Evolutionary conservation across 2,113 vertebrate genomes (phyloP), one percentile per base, ranked within the genome.

Genomic region (Hippolais icterina): DNA sequence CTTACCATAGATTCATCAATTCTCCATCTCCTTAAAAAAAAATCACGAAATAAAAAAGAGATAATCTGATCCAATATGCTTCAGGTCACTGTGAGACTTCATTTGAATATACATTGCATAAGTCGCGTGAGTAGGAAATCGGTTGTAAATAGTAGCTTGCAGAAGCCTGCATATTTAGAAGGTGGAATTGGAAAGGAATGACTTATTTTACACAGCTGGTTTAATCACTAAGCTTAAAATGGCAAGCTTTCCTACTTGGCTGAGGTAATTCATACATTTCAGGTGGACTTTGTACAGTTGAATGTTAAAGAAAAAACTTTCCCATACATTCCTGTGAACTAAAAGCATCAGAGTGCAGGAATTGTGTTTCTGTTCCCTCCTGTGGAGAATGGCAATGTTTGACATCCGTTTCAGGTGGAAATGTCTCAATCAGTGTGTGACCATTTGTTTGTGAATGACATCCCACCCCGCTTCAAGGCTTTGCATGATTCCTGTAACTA

Each of bases 401-500:
- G 85, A 90, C 79, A 70, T 93, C 60, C 4, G 11, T 96, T 95
- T 95, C 69, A 77, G 80, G 77, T 89, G 87, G 92, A 94, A 95
- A 56, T 57, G 93, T 94, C 86, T 47, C 82, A 75, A 57, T 89
- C 21, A 0, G 42, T 93, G 75, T 96, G 90, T 97, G 96, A 44
- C 92, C 94, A 68, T 97, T 93, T 98, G 97, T 98, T 95, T 97
- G 98, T 97, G 96, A 88, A 65, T 91, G 92, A 82, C 96, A 92
- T 91, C 90, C 96, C 56, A 75, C 96, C 96, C 96, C 39, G 97
- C 96, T 97, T 96, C 69, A 57, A 95, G 90, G 93, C 93, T 97
- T 96, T 98, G 98, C 98, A 98, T 98, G 98, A 89, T 88, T 24
- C n/a, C 15, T 92, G 41, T 83, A 60, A 95, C 96, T 92, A 89